A percentile compares a stretch with the other conserved stretches of the same genome.
Evolutionary conservation across 2,113 vertebrate species (phyloP).

Genomic region (Larimichthys polyactis): DNA sequence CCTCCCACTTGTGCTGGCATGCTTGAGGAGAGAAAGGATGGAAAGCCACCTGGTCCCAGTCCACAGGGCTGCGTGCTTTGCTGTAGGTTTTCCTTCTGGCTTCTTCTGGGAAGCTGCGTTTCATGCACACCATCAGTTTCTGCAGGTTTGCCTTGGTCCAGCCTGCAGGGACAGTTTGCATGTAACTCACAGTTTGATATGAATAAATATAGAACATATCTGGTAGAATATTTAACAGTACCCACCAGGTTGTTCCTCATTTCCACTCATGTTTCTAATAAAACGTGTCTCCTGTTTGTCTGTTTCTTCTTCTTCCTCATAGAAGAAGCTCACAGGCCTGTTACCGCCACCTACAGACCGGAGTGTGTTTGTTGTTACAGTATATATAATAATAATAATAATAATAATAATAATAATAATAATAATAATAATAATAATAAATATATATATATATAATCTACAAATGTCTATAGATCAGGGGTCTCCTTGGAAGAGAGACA

Average conservation of each 20-base stretch:
- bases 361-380: too few species aligned
- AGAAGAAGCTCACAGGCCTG: too few species aligned
- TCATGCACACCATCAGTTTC: constrained; percentile 59
- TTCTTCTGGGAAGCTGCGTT: neutral
- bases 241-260: constrained; percentile 17
- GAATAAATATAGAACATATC: neutral
- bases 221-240: neutral
- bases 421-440: too few species aligned
- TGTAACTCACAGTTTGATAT: too few species aligned
- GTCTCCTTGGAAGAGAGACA: too few species aligned
- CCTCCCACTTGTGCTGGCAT: constrained; percentile 63
- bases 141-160: constrained; percentile 55
- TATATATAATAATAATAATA: too few species aligned
- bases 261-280: neutral
- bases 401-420: too few species aligned
- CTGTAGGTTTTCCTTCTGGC: rapidly evolving
- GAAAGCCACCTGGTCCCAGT: constrained; percentile 73
- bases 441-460: too few species aligned
- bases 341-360: too few species aligned
- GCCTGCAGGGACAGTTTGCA: neutral
- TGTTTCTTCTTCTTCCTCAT: too few species aligned
- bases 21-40: constrained; percentile 61
- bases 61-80: neutral
- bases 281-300: neutral
- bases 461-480: too few species aligned